Evolutionary conservation across 2,888 invertebrate genomes (phyloP).

Genomic region (Megaustenia siamemsis): DNA sequence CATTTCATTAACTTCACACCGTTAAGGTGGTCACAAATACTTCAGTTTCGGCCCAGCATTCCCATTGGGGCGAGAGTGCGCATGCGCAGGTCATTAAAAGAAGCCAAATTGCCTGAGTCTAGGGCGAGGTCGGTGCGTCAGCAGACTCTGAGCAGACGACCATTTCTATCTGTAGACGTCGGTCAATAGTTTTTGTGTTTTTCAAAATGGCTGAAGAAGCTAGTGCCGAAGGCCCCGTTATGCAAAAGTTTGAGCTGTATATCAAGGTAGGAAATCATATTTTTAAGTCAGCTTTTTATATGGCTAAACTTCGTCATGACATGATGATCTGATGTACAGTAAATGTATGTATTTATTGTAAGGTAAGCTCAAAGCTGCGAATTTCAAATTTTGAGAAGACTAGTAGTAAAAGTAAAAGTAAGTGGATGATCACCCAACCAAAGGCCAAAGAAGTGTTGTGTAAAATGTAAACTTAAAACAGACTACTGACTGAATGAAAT

Average conservation of each 20-base stretch:
- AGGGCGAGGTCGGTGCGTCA: slow-evolving; percentile 62
- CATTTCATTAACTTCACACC: no score
- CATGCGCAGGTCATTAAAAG: slow-evolving; percentile 61
- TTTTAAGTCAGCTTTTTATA: slow-evolving; percentile 18
- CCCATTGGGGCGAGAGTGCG: slow-evolving; percentile 11
- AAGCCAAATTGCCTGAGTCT: no score
- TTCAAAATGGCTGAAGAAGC: slow-evolving; percentile 56
- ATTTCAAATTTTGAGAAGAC: no score
- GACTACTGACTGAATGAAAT: no score
- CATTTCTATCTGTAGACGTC: slow-evolving; percentile 27
- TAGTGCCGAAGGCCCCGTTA: slow-evolving; percentile 46
- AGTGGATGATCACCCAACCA: no score
- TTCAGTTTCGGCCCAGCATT: neutral
- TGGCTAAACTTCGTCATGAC: neutral
- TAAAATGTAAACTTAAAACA: no score
- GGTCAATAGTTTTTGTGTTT: neutral
- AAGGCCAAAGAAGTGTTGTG: no score
- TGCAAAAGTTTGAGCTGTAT: slow-evolving; percentile 62
- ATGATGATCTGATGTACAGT: no score
- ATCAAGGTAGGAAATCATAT: slow-evolving; percentile 60
- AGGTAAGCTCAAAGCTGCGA: no score
- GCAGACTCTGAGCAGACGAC: slow-evolving; percentile 38
- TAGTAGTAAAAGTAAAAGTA: no score
- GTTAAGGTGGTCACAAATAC: no score
- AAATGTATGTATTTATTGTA: no score